These are phyloP conservation scores for Muschampia plurimacula DNA, from an alignment of 2,888 invertebrate species.

Conservation along the genomic window DNA sequence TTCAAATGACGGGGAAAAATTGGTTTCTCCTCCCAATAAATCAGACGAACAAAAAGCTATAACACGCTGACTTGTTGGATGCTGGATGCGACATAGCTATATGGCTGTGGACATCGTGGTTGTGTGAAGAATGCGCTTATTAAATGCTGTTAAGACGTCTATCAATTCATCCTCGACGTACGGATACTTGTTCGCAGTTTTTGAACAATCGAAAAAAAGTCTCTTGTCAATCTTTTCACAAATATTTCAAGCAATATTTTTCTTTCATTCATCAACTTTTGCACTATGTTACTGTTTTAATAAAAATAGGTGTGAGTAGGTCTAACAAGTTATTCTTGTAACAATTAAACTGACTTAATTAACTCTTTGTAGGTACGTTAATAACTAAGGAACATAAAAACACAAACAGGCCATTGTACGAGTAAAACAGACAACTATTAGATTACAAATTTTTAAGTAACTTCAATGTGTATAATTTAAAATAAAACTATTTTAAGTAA, in stretches of 20 bases:
- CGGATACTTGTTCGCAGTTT: not conserved
- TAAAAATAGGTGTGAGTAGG: too few relatives aligned
- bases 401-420: too few relatives aligned
- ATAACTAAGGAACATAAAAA: too few relatives aligned
- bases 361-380: too few relatives aligned
- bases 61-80: constrained; percentile 39
- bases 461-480: too few relatives aligned
- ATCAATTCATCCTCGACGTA: constrained; percentile 50
- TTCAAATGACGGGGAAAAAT: constrained; percentile 21
- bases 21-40: constrained; percentile 48
- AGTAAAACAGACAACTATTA: too few relatives aligned
- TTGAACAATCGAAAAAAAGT: not conserved
- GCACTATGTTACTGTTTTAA: too few relatives aligned
- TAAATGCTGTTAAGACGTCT: constrained; percentile 59
- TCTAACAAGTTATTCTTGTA: too few relatives aligned
- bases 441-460: too few relatives aligned
- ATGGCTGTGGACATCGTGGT: constrained; percentile 50
- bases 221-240: not conserved
- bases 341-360: too few relatives aligned
- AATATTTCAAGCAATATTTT: not conserved
- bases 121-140: constrained; percentile 59
- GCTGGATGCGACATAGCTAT: constrained; percentile 49
- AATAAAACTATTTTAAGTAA: too few relatives aligned
- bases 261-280: not conserved
- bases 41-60: constrained; percentile 49